Percentiles rank a stretch among this genome's conserved stretches.
Conservation (phyloP, 1,140 invertebrate species). For the Polypedilum pembai region DNA sequence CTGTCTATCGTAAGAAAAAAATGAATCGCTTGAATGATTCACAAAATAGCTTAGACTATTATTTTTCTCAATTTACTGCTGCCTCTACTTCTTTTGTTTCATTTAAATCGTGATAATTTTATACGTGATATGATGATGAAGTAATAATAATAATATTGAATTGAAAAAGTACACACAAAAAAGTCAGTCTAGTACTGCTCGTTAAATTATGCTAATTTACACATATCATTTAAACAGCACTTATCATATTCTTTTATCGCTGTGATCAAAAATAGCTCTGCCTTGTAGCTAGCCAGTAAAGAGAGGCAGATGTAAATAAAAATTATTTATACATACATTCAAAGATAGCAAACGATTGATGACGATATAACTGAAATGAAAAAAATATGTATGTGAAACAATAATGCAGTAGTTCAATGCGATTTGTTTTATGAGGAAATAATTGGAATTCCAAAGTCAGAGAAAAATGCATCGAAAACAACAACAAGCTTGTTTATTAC, state of each 20-base stretch:
- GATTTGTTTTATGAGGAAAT: not conserved
- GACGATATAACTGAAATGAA: not conserved
- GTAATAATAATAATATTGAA: not conserved
- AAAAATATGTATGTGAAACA: not conserved
- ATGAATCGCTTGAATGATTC: constrained; percentile 2
- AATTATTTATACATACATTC: not conserved
- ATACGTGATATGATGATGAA: constrained; percentile 11
- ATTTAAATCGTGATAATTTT: not conserved
- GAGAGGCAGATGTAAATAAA: not conserved
- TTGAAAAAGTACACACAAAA: not conserved
- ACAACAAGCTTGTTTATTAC: not conserved
- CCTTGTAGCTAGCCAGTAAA: not conserved
- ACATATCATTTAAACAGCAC: not conserved
- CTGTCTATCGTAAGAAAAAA: constrained; percentile 5
- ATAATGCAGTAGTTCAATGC: not conserved
- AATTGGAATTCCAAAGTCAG: constrained; percentile 22
- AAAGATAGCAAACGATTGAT: not conserved
- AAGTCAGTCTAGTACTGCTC: not conserved
- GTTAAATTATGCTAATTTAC: not conserved
- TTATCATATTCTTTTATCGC: constrained; percentile 8
- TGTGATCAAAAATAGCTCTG: too few relatives aligned
- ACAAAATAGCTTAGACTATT: constrained; percentile 1
- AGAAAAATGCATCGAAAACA: not conserved
- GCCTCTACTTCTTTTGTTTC: not conserved
- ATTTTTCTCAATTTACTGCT: not conserved